Evolutionary conservation across 2,888 invertebrate genomes (phyloP).

Genomic region (Metacarcinus magister): DNA sequence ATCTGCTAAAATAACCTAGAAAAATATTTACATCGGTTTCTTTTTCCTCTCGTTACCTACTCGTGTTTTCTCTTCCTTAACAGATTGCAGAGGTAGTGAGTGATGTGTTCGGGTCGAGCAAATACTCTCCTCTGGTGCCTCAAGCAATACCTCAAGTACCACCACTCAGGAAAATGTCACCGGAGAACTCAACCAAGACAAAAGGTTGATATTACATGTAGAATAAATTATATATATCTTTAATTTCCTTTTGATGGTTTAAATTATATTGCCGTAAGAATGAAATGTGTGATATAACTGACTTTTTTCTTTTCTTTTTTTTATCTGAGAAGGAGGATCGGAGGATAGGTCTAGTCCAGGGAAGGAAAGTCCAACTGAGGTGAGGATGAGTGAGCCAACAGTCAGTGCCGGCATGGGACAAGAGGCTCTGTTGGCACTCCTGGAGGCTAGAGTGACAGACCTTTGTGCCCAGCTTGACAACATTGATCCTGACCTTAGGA

Average conservation of each 20-base stretch:
- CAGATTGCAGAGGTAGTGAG: conserved; percentile 78
- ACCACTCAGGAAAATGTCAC: background rate
- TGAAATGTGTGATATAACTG: background rate
- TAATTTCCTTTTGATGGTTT: background rate
- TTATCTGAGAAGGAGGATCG: background rate
- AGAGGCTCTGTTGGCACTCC: conserved; percentile 78
- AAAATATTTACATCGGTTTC: background rate
- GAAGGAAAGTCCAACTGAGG: background rate
- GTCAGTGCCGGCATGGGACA: conserved; percentile 73
- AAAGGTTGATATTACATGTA: conserved; percentile 52
- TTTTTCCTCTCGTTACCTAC: background rate
- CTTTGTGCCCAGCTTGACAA: conserved; percentile 79
- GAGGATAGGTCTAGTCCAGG: background rate
- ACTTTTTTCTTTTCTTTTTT: background rate
- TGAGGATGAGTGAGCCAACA: background rate
- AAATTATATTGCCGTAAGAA: background rate
- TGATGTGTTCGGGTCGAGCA: conserved; percentile 74
- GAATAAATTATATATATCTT: background rate
- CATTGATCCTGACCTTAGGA: conserved; percentile 73
- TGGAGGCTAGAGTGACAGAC: conserved; percentile 82
- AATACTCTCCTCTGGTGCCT: conserved; percentile 72
- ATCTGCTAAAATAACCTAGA: background rate
- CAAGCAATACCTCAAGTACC: conserved; percentile 34
- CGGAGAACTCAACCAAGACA: background rate
- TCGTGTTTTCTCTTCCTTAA: background rate